Percentiles rank a stretch among this genome's conserved stretches.
Evolutionary conservation across 2,888 invertebrate genomes (phyloP).

Genomic region (Iselma pallidipennis): DNA sequence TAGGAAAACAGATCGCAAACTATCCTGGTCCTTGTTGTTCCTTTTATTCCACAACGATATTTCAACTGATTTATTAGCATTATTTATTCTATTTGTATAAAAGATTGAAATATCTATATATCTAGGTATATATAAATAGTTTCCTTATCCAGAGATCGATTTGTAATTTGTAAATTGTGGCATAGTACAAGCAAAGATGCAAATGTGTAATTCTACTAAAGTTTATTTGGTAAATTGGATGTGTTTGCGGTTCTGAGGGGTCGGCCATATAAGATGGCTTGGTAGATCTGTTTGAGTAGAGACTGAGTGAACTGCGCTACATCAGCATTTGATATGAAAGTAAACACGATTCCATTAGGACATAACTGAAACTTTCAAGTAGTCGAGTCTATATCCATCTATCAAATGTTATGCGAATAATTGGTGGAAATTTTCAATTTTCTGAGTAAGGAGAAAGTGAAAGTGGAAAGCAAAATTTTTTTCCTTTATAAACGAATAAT

Average conservation of each 20-base stretch:
- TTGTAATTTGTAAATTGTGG: neutral
- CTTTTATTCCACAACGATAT: too few relatives aligned
- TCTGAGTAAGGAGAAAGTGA: too few relatives aligned
- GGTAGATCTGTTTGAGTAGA: conserved; percentile 31
- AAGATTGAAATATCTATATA: too few relatives aligned
- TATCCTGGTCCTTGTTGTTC: conserved; percentile 14
- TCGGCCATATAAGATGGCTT: conserved; percentile 35
- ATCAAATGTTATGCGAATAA: neutral
- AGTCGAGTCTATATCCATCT: neutral
- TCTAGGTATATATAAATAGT: too few relatives aligned
- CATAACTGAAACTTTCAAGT: conserved; percentile 34
- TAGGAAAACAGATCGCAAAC: conserved; percentile 14
- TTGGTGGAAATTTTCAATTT: neutral
- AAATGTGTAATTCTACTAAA: conserved; percentile 13
- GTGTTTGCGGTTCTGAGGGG: conserved; percentile 34
- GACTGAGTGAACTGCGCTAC: conserved; percentile 27
- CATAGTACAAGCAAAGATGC: neutral
- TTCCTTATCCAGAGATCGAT: neutral
- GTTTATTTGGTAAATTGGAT: conserved; percentile 39
- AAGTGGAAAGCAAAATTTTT: too few relatives aligned
- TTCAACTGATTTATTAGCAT: conserved; percentile 17
- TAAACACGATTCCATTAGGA: conserved; percentile 48
- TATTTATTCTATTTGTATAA: conserved; percentile 11
- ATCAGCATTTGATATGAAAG: conserved; percentile 47
- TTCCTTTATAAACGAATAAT: conserved; percentile 4